Conservation (phyloP, 2,113 vertebrate species). For the Neotragus moschatus region DNA sequence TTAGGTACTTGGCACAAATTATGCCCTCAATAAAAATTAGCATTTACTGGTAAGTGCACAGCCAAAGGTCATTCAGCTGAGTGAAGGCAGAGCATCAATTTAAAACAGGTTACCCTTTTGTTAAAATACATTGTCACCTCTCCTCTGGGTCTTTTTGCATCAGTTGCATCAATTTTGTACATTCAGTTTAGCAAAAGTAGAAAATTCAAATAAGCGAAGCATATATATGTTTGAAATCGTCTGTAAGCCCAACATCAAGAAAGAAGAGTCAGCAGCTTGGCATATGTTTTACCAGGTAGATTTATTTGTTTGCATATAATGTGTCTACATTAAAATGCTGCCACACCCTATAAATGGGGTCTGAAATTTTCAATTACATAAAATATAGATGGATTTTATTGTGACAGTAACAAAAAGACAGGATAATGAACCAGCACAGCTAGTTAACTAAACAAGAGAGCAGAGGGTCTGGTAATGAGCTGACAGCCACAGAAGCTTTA, state of each 20-base stretch:
- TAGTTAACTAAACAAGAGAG: neutral
- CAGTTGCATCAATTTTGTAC: neutral
- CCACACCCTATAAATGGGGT: neutral
- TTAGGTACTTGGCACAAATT: neutral
- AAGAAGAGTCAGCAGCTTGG: neutral
- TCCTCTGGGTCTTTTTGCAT: neutral
- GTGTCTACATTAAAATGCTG: neutral
- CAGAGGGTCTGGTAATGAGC: neutral
- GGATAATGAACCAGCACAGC: neutral
- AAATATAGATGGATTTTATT: neutral
- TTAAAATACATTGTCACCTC: neutral
- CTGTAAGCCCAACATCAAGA: neutral
- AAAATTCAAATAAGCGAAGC: neutral
- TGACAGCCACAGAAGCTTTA: neutral
- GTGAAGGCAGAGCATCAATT: neutral
- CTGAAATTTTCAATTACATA: neutral
- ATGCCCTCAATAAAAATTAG: neutral
- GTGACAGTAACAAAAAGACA: neutral
- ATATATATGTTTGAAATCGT: neutral
- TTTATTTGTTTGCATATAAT: neutral
- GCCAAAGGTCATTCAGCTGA: neutral
- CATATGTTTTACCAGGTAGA: neutral
- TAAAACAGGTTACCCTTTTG: neutral
- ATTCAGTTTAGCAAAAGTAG: neutral
- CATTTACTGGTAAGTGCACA: neutral